Evolutionary conservation across 2,797 vertebrate genomes (phyloP).

Genomic region (Echiichthys vipera): DNA sequence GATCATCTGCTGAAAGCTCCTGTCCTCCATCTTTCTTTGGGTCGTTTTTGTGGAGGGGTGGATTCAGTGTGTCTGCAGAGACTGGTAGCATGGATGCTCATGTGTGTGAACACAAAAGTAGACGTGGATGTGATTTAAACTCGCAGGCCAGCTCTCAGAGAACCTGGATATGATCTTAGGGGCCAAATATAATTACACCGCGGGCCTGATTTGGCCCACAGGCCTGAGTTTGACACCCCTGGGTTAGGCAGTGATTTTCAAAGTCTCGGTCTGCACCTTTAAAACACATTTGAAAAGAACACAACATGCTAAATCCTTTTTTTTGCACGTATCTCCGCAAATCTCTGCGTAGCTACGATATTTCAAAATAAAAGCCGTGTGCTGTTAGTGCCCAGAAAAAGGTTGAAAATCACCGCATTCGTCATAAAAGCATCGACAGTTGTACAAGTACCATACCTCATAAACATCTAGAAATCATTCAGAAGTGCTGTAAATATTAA

Average conservation of each 20-base stretch:
- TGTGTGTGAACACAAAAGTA: no score
- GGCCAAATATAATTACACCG: no score
- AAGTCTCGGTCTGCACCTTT: conserved; percentile 28
- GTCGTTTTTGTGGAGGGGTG: no score
- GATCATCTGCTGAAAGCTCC: no score
- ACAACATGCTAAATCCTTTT: conserved; percentile 8
- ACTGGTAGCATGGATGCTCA: no score
- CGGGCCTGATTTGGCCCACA: no score
- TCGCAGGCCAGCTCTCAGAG: no score
- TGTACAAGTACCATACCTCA: conserved; percentile 8
- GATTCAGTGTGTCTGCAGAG: no score
- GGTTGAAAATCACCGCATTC: conserved; percentile 50
- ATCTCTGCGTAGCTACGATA: conserved; percentile 24
- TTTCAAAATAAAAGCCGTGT: neutral
- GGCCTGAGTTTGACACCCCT: no score
- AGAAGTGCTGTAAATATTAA: conserved; percentile 48
- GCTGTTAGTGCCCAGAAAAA: conserved; percentile 8
- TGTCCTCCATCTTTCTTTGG: no score
- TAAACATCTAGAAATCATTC: conserved; percentile 35
- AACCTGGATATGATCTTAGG: no score
- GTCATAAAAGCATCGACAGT: conserved; percentile 37
- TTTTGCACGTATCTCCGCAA: conserved; percentile 22
- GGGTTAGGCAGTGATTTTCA: conserved; percentile 52
- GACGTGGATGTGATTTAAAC: no score
- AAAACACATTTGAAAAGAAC: conserved; percentile 11